Evolutionary conservation across 1,140 invertebrate species (phyloP), one percentile per base, ranked within the genome.

Genomic region (Argopecten irradians): DNA sequence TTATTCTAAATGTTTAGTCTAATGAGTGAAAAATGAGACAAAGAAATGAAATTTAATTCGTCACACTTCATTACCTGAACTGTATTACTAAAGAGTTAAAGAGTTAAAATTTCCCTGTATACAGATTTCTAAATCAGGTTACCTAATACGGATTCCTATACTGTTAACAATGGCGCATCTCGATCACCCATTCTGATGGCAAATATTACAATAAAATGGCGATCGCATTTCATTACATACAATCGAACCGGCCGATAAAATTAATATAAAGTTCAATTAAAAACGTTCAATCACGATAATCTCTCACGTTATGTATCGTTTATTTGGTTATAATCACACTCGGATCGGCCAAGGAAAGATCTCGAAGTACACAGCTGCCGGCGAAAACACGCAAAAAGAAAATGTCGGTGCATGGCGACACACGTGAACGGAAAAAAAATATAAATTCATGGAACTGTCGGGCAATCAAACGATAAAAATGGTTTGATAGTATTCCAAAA

Each of bases 181-280:
- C n/a, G n/a, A n/a, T n/a, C n/a, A n/a, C n/a, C n/a, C n/a, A n/a
- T n/a, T n/a, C n/a, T n/a, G n/a, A n/a, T n/a, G n/a, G n/a, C n/a
- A n/a, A n/a, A n/a, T n/a, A n/a, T n/a, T n/a, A n/a, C n/a, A 71
- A 71, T 71, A 71, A 71, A 71, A 71, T 71, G 55, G 55, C 55
- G 55, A 71, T 71, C 16, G 5, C 8, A 2, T 3, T 46, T 46
- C 43, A 46, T 19, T 19, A 19, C 13, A 46, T 46, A 46, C 43
- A 11, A 46, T 19, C 22, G 8, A 71, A 71, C 28, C 14, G 0
- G 22, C 0, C n/a, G 5, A 28, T 55, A 71, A 71, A 0, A 71
- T 28, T n/a, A 5, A 16, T 71, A 71, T 28, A 22, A 7, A 28
- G 55, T 28, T 71, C 55, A 71, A 71, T 71, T 71, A 71, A 71